These are phyloP conservation scores for Selenia dentaria DNA, from an alignment of 2,888 invertebrate genomes.

Conservation along the genomic window DNA sequence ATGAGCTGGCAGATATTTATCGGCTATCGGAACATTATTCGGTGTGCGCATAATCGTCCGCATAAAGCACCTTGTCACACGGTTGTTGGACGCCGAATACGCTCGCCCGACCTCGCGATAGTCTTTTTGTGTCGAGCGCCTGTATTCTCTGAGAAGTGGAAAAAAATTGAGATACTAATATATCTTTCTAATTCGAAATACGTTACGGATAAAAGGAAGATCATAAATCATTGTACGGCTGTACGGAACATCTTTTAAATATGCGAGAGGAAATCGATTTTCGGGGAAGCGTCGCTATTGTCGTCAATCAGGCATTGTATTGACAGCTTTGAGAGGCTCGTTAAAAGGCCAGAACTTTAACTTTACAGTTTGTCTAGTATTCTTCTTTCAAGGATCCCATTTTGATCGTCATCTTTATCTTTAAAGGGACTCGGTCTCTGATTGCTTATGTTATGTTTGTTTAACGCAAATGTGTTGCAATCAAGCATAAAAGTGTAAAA, in stretches of 20 bases:
- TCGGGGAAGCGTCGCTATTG: constrained; percentile 62
- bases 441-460: constrained; percentile 22
- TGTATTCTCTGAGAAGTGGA: constrained; percentile 81
- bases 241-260: constrained; percentile 72
- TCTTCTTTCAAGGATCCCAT: background rate
- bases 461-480: too few species aligned
- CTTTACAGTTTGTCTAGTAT: constrained; percentile 11
- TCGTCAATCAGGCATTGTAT: constrained; percentile 65
- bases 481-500: too few species aligned
- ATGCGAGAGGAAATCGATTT: constrained; percentile 69
- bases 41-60: constrained; percentile 81
- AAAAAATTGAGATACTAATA: constrained; percentile 84
- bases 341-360: constrained; percentile 8
- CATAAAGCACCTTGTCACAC: constrained; percentile 85
- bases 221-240: constrained; percentile 78
- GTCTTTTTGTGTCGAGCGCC: constrained; percentile 79
- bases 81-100: constrained; percentile 82
- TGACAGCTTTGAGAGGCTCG: constrained; percentile 47
- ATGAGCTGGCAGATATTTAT: constrained; percentile 85
- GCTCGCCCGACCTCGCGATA: constrained; percentile 69
- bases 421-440: too few species aligned
- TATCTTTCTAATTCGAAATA: constrained; percentile 84
- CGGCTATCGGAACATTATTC: constrained; percentile 83
- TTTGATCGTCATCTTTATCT: too few species aligned
- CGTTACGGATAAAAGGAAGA: constrained; percentile 79